Evolutionary conservation across 1,140 invertebrate species (phyloP).

Genomic region (Nixonia krombeini): DNA sequence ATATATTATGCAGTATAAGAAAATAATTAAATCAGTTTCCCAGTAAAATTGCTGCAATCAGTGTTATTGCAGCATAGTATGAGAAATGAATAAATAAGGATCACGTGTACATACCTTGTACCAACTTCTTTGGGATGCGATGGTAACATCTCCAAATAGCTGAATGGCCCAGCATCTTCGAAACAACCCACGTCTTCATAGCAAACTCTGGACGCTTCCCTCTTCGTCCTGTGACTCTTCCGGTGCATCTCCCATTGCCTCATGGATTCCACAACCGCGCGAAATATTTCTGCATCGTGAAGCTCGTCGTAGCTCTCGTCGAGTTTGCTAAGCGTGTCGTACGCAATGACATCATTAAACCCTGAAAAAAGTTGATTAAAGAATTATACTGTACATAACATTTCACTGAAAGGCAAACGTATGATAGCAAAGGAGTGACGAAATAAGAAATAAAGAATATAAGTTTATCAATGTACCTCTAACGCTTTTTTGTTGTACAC

Average conservation of each 20-base stretch:
- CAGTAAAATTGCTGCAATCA: too few species aligned
- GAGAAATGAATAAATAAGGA: too few species aligned
- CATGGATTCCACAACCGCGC: slow-evolving; percentile 74
- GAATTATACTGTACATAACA: neutral
- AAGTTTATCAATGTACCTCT: too few species aligned
- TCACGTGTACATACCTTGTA: slow-evolving; percentile 83
- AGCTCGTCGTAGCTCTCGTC: slow-evolving; percentile 72
- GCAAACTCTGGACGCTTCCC: slow-evolving; percentile 84
- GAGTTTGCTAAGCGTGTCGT: slow-evolving; percentile 59
- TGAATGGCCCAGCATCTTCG: slow-evolving; percentile 90
- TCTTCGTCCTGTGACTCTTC: slow-evolving; percentile 68
- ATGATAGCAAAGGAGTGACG: too few species aligned
- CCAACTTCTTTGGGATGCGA: slow-evolving; percentile 89
- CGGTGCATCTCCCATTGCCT: slow-evolving; percentile 69
- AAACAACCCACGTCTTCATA: slow-evolving; percentile 95
- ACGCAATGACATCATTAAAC: slow-evolving; percentile 52
- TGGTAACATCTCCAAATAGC: slow-evolving; percentile 91
- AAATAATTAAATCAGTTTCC: too few species aligned
- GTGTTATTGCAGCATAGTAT: too few species aligned
- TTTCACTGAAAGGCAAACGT: neutral
- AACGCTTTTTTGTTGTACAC: too few species aligned
- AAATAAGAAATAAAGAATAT: too few species aligned
- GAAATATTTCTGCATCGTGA: slow-evolving; percentile 73
- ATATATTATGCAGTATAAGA: too few species aligned
- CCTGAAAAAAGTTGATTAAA: slow-evolving; percentile 47